Conservation (phyloP, 2,888 invertebrate genomes). For the Microchrysa polita region DNA sequence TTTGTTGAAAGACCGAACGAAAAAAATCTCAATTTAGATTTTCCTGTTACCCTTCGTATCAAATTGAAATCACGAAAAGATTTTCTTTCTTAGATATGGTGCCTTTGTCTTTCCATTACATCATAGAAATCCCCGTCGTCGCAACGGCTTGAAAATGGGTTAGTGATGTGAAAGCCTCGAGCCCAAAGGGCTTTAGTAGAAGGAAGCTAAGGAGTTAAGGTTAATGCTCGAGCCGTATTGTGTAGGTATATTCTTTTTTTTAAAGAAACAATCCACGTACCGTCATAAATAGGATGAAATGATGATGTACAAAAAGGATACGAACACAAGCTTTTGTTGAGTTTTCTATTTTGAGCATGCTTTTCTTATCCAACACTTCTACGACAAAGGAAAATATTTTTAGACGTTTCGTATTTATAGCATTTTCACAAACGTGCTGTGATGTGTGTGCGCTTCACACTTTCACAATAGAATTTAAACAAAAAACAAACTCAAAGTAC, state of each 20-base stretch:
- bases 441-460: too few relatives aligned
- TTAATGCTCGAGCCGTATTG: not conserved
- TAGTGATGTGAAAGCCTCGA: not conserved
- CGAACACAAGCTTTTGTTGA: not conserved
- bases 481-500: too few relatives aligned
- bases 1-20: conserved; percentile 3
- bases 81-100: conserved; percentile 13
- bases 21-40: not conserved
- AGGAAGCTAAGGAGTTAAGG: conserved; percentile 12
- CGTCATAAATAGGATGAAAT: conserved; percentile 41
- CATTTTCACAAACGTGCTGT: too few relatives aligned
- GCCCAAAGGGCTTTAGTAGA: not conserved
- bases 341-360: conserved; percentile 11
- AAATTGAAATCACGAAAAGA: conserved; percentile 42
- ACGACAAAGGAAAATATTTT: too few relatives aligned
- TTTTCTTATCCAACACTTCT: conserved; percentile 24
- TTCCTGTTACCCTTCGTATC: conserved; percentile 10
- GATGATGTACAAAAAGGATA: conserved; percentile 24
- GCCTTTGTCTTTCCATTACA: conserved; percentile 26
- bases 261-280: conserved; percentile 33
- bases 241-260: conserved; percentile 10
- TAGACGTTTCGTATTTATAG: too few relatives aligned
- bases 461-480: too few relatives aligned
- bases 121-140: conserved; percentile 3
- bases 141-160: conserved; percentile 13